phyloP scores from a whole-genome alignment of 2,797 vertebrate species.

The Alfaro cultratus region DNA sequence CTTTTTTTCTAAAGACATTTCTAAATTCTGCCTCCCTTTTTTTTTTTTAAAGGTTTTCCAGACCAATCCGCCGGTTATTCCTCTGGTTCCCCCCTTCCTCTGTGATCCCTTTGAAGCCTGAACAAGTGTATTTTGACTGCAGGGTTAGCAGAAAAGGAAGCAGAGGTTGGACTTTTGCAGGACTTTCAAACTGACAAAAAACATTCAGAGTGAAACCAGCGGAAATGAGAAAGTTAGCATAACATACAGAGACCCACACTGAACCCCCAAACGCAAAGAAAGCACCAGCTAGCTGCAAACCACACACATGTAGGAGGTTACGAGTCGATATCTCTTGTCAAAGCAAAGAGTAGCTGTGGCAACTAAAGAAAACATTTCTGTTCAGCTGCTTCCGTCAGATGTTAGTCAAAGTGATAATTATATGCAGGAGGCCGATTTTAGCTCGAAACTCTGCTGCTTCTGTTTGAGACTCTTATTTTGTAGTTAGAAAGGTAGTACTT shows the following conservation, averaged over 20 bases:
- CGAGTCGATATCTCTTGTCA: too few relatives aligned
- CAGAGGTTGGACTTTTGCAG: conserved; percentile 64
- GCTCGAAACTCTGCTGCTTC: background rate
- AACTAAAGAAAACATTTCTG: background rate
- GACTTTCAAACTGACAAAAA: conserved; percentile 54
- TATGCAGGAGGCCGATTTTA: background rate
- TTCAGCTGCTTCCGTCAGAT: background rate
- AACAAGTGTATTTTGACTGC: conserved; percentile 77
- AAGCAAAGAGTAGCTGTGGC: background rate
- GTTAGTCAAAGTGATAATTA: background rate
- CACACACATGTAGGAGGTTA: background rate
- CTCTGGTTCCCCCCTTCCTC: conserved; percentile 9
- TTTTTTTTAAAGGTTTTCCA: background rate
- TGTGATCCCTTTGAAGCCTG: conserved; percentile 69
- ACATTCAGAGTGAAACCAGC: conserved; percentile 46
- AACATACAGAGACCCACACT: conserved; percentile 22
- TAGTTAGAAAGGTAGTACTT: background rate
- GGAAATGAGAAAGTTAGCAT: conserved; percentile 54
- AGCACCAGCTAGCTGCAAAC: background rate
- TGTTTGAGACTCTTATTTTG: background rate
- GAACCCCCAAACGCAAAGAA: background rate
- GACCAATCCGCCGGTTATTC: conserved; percentile 24
- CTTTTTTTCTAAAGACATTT: background rate
- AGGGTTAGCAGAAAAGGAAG: conserved; percentile 59
- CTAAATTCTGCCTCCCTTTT: background rate